These are phyloP conservation scores for Acronicta leporina DNA, from an alignment of 2,888 invertebrate genomes.

Conservation along the genomic window DNA sequence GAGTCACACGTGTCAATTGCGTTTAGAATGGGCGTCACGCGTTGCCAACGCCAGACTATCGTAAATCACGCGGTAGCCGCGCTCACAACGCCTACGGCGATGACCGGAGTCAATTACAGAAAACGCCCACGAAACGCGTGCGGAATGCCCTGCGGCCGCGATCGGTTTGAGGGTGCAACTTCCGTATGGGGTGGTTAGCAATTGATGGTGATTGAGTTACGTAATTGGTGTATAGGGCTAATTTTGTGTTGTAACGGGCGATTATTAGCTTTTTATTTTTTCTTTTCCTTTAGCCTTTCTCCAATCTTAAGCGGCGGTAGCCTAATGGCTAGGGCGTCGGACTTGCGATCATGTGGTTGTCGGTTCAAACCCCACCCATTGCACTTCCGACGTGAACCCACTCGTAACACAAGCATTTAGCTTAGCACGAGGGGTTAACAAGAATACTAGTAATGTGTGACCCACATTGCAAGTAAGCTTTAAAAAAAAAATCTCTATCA, in stretches of 20 bases:
- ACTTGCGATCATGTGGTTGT: too few species aligned
- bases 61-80: slow-evolving; percentile 64
- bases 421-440: too few species aligned
- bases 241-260: slow-evolving; percentile 12
- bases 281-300: too few species aligned
- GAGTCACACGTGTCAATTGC: slow-evolving; percentile 50
- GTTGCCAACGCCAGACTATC: slow-evolving; percentile 58
- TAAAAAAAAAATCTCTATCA: too few species aligned
- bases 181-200: slow-evolving; percentile 33
- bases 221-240: slow-evolving; percentile 26
- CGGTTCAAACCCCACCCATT: too few species aligned
- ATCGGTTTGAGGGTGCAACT: slow-evolving; percentile 32
- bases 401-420: too few species aligned
- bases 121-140: slow-evolving; percentile 52
- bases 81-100: slow-evolving; percentile 59
- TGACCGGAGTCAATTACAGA: slow-evolving; percentile 56
- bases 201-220: slow-evolving; percentile 36
- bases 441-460: too few species aligned
- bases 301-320: too few species aligned
- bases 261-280: background rate
- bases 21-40: slow-evolving; percentile 56
- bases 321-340: too few species aligned
- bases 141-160: slow-evolving; percentile 50
- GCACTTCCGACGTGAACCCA: too few species aligned
- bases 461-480: too few species aligned